Evolutionary conservation across 2,797 vertebrate genomes (phyloP).

Genomic region (Melanotaenia pygmaea): DNA sequence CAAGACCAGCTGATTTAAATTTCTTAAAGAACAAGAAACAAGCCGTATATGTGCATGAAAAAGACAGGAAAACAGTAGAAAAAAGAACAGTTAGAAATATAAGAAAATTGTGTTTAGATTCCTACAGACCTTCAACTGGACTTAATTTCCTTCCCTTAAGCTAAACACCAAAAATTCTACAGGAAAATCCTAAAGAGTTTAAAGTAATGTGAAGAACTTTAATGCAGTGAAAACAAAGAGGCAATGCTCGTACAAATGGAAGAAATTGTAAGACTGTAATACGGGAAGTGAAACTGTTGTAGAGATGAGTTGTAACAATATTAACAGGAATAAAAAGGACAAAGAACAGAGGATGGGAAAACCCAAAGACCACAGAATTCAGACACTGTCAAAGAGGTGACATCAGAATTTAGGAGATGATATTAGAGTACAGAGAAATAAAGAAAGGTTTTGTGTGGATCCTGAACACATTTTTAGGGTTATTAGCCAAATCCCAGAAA

Average conservation of each 20-base stretch:
- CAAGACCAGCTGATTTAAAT: slow-evolving; percentile 14
- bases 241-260: slow-evolving; percentile 6
- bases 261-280: slow-evolving; percentile 3
- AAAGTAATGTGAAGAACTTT: background rate
- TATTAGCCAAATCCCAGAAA: slow-evolving; percentile 5
- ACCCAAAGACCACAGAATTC: slow-evolving; percentile 1
- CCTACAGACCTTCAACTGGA: slow-evolving; percentile 16
- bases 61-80: background rate
- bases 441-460: slow-evolving; percentile 27
- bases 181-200: slow-evolving; percentile 20
- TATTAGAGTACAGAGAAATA: slow-evolving; percentile 18
- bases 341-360: background rate
- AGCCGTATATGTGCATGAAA: background rate
- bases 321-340: background rate
- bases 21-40: background rate
- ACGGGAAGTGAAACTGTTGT: background rate
- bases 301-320: background rate
- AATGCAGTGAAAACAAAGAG: slow-evolving; percentile 5
- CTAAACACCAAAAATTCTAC: slow-evolving; percentile 22
- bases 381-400: slow-evolving; percentile 14
- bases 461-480: slow-evolving; percentile 24
- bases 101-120: background rate
- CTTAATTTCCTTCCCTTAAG: slow-evolving; percentile 24
- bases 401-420: slow-evolving; percentile 23
- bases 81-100: background rate